These are phyloP conservation scores for Eulimnadia texana DNA, from an alignment of 1,140 invertebrate species.

Conservation along the genomic window DNA sequence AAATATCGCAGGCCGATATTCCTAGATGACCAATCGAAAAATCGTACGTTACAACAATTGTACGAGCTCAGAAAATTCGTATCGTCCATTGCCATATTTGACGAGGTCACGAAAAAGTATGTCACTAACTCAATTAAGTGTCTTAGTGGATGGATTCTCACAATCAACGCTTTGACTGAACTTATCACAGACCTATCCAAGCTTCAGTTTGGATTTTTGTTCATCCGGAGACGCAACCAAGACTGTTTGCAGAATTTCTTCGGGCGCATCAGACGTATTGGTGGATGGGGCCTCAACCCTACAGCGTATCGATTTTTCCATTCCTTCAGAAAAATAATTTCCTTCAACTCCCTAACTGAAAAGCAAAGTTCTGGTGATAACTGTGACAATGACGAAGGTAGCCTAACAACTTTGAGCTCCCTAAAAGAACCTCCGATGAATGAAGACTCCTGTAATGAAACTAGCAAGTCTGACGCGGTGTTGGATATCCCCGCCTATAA, in stretches of 20 bases:
- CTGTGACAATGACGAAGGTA: no score
- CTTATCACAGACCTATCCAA: background rate
- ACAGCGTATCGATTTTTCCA: background rate
- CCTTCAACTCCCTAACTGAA: no score
- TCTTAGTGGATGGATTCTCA: background rate
- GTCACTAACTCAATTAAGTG: background rate
- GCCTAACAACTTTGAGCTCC: no score
- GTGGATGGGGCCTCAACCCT: background rate
- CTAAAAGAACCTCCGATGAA: no score
- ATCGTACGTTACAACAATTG: no score
- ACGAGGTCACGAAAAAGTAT: background rate
- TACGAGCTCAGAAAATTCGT: background rate
- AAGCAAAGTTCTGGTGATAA: no score
- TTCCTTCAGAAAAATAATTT: background rate
- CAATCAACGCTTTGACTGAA: background rate
- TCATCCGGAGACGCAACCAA: background rate
- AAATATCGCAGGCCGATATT: no score
- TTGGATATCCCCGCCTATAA: no score
- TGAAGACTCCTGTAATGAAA: no score
- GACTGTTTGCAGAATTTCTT: background rate
- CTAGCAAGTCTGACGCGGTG: no score
- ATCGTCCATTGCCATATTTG: background rate
- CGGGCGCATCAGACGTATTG: background rate
- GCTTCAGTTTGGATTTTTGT: no score
- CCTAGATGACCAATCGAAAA: no score